Percentiles rank a stretch among this genome's conserved stretches.
phyloP scores from a whole-genome alignment of 2,113 vertebrate genomes.

The Atractosteus spatula region DNA sequence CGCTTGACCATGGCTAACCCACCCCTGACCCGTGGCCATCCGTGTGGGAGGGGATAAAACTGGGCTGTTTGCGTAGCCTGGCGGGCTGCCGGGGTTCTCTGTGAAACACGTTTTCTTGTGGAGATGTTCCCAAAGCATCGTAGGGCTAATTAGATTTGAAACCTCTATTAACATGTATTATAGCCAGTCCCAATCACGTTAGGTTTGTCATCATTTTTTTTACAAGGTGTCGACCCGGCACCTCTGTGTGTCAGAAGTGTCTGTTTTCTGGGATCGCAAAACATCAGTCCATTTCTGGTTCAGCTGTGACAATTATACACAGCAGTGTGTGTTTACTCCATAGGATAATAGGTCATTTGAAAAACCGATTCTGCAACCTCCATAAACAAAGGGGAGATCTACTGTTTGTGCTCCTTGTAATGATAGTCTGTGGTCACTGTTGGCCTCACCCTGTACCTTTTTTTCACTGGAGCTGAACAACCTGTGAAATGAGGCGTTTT shows the following conservation, averaged over 20 bases:
- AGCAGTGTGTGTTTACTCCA: no score
- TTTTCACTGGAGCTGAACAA: no score
- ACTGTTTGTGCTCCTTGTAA: no score
- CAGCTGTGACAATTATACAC: background rate
- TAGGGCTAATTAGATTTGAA: conserved; percentile 39
- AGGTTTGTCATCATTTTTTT: conserved; percentile 41
- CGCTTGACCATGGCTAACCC: background rate
- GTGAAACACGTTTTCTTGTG: background rate
- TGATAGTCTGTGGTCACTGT: no score
- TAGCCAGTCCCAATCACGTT: conserved; percentile 29
- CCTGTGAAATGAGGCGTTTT: no score
- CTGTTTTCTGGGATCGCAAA: background rate
- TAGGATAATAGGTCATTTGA: no score
- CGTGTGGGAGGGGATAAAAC: background rate
- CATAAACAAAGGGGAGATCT: no score
- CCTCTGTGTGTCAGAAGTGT: background rate
- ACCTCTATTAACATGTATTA: conserved; percentile 35
- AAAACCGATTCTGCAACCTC: no score
- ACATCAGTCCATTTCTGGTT: background rate
- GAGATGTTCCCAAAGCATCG: background rate
- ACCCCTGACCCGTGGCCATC: background rate
- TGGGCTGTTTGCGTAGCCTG: background rate
- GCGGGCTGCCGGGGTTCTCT: background rate
- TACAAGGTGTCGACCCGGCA: background rate
- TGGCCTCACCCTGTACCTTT: no score